Conservation (phyloP, 2,888 invertebrate species). For the Nephrotoma appendiculata region DNA sequence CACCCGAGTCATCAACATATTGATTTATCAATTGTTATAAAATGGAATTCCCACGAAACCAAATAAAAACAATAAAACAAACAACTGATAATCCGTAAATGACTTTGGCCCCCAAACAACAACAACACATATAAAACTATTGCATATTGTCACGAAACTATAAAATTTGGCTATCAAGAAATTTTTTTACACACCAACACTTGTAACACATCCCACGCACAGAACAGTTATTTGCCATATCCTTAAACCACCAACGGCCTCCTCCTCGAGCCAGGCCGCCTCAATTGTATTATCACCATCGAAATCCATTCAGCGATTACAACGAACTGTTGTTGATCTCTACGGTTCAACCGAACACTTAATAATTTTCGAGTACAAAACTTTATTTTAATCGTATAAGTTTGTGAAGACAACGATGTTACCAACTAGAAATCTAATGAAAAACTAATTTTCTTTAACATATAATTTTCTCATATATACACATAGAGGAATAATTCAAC, state of each 20-base stretch:
- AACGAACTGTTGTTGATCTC: neutral
- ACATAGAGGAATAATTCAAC: neutral
- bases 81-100: neutral
- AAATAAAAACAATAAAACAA: neutral
- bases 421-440: neutral
- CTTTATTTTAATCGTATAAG: neutral
- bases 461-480: neutral
- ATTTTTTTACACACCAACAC: constrained; percentile 38
- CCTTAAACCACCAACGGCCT: constrained; percentile 51
- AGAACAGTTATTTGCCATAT: constrained; percentile 73
- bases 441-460: neutral
- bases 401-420: neutral
- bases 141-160: neutral
- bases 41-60: neutral
- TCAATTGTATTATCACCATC: neutral
- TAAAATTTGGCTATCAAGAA: neutral
- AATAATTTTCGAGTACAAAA: neutral
- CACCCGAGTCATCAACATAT: neutral
- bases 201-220: constrained; percentile 45
- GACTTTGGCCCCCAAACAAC: neutral
- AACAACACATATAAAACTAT: neutral
- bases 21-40: neutral
- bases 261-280: constrained; percentile 57
- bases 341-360: neutral
- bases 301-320: neutral